Evolutionary conservation across 2,888 invertebrate species (phyloP).

Genomic region (Nomada ruficornis): DNA sequence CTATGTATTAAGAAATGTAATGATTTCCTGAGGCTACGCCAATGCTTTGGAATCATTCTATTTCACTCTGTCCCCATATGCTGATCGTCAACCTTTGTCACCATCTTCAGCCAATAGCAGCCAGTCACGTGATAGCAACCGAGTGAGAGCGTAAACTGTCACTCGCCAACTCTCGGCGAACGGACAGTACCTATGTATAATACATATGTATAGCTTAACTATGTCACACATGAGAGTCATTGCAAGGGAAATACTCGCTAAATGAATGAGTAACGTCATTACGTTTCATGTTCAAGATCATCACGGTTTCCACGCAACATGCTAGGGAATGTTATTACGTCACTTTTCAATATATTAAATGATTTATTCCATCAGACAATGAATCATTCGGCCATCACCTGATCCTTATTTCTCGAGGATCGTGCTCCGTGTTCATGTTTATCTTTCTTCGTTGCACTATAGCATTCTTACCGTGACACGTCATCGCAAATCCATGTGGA

Average conservation of each 20-base stretch:
- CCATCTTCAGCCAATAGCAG: too few relatives aligned
- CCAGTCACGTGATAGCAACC: too few relatives aligned
- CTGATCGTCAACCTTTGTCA: too few relatives aligned
- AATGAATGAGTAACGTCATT: constrained; percentile 14
- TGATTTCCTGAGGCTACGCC: too few relatives aligned
- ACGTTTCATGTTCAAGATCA: neutral
- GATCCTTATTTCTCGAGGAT: constrained; percentile 29
- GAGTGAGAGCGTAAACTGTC: too few relatives aligned
- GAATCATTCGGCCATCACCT: constrained; percentile 30
- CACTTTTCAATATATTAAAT: neutral
- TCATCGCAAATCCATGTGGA: constrained; percentile 10
- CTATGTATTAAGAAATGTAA: too few relatives aligned
- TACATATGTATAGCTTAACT: neutral
- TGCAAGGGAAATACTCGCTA: constrained; percentile 14
- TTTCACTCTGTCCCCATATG: too few relatives aligned
- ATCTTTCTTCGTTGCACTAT: constrained; percentile 3
- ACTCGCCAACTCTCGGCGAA: too few relatives aligned
- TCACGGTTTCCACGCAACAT: neutral
- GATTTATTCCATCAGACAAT: neutral
- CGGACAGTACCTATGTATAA: too few relatives aligned
- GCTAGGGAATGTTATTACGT: neutral
- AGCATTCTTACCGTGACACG: constrained; percentile 19
- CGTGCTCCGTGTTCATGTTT: neutral
- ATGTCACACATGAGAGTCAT: neutral
- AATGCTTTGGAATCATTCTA: too few relatives aligned